These are phyloP conservation scores for Ianthella basta DNA, from an alignment of 37 sponge, comb jelly and placozoan genomes.

Conservation along the genomic window DNA sequence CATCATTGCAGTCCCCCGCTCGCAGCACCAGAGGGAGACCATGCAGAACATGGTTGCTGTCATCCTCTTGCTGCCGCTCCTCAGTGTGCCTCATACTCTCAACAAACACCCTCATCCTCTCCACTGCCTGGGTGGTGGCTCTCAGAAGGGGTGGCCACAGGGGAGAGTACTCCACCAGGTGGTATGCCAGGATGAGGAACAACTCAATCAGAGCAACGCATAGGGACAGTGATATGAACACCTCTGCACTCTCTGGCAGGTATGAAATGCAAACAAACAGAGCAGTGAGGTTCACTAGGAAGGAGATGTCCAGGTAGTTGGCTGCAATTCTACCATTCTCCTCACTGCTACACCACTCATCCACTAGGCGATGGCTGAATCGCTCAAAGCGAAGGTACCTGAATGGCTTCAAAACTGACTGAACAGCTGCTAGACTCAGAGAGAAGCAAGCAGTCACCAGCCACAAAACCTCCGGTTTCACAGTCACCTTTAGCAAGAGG, in stretches of 20 bases:
- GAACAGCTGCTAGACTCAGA: background rate
- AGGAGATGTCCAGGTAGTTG: slow-evolving; percentile 19
- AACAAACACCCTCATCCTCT: background rate
- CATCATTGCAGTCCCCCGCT: background rate
- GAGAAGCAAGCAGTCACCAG: background rate
- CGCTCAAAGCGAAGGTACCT: background rate
- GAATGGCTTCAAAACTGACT: slow-evolving; percentile 11
- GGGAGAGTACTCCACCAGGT: slow-evolving; percentile 4
- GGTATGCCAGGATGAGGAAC: background rate
- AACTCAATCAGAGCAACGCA: background rate
- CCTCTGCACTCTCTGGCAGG: slow-evolving; percentile 7
- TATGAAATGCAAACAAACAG: slow-evolving; percentile 7
- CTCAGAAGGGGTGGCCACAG: background rate
- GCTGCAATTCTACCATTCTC: slow-evolving; percentile 1
- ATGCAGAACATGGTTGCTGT: background rate
- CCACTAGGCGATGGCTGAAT: background rate
- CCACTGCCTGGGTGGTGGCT: background rate
- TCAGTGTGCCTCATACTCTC: background rate
- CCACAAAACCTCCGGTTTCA: background rate
- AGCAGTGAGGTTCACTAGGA: slow-evolving; percentile 18
- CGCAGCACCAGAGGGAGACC: background rate
- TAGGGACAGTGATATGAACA: background rate
- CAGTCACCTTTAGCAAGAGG: background rate
- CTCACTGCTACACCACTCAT: background rate
- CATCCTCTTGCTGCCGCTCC: background rate